Evolutionary conservation across 1,140 invertebrate genomes (phyloP).

Genomic region (Acromyrmex heyeri): DNA sequence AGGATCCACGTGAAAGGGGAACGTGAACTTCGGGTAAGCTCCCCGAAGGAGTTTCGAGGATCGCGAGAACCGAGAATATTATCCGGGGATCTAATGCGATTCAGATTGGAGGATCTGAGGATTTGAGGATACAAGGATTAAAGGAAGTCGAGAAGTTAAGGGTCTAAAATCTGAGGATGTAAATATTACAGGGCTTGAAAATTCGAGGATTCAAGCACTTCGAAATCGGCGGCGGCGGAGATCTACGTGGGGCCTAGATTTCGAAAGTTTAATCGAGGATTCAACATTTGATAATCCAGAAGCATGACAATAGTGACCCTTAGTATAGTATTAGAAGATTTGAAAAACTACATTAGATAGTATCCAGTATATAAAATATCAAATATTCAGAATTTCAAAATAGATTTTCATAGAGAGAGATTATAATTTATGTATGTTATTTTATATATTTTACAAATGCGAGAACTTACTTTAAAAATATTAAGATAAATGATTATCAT

Average conservation of each 20-base stretch:
- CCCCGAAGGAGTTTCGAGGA: slow-evolving; percentile 38
- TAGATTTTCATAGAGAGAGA: not conserved
- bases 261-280: not conserved
- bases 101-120: slow-evolving; percentile 7
- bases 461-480: not conserved
- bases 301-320: not conserved
- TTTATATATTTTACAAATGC: not conserved
- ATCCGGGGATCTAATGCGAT: slow-evolving; percentile 8
- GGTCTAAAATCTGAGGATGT: not conserved
- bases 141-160: not conserved
- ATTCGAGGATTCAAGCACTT: not conserved
- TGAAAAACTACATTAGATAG: not conserved
- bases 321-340: not conserved
- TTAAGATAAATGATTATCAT: not conserved
- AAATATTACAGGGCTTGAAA: slow-evolving; percentile 5
- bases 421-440: not conserved
- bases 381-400: not conserved
- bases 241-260: not conserved
- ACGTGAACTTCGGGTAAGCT: slow-evolving; percentile 18
- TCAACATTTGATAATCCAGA: not conserved
- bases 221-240: not conserved
- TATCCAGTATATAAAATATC: not conserved
- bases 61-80: slow-evolving; percentile 31
- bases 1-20: slow-evolving; percentile 17
- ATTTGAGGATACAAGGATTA: slow-evolving; percentile 43